Conservation (phyloP, 2,888 invertebrate genomes). For the Priocnemis perturbator region DNA sequence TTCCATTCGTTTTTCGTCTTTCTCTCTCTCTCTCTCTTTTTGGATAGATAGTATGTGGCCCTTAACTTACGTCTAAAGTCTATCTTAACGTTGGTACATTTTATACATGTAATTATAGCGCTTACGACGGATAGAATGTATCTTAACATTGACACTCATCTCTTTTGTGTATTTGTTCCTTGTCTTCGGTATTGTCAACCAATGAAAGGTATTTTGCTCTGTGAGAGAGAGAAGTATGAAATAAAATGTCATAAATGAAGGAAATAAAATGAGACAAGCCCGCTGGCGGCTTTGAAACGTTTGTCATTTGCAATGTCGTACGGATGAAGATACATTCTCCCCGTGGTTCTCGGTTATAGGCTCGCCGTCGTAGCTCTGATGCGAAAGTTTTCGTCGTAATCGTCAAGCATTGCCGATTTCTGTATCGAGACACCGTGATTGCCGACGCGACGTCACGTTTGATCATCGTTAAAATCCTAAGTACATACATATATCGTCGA, state of each 20-base stretch:
- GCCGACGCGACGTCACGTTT: slow-evolving; percentile 29
- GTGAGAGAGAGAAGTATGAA: no score
- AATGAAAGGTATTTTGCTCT: no score
- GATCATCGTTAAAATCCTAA: slow-evolving; percentile 46
- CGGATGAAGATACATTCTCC: slow-evolving; percentile 23
- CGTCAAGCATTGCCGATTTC: slow-evolving; percentile 28
- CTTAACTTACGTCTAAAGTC: slow-evolving; percentile 56
- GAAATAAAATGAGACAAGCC: no score
- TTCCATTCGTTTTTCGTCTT: background rate
- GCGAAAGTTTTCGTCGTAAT: slow-evolving; percentile 22
- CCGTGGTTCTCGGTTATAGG: slow-evolving; percentile 30
- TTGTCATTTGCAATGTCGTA: background rate
- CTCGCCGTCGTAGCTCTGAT: slow-evolving; percentile 34
- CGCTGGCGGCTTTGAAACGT: no score
- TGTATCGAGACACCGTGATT: slow-evolving; percentile 24
- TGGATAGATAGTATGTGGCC: slow-evolving; percentile 55
- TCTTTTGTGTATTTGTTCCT: background rate
- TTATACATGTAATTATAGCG: slow-evolving; percentile 57
- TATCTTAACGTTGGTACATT: slow-evolving; percentile 61
- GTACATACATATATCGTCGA: slow-evolving; percentile 53
- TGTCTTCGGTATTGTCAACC: no score
- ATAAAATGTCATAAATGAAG: no score
- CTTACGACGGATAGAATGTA: slow-evolving; percentile 41
- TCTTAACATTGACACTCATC: background rate
- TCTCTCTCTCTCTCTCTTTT: slow-evolving; percentile 40